A percentile compares a stretch with the other conserved stretches of the same genome.
Evolutionary conservation across 2,113 vertebrate species (phyloP).

Genomic region (Paracanthobrama guichenoti): DNA sequence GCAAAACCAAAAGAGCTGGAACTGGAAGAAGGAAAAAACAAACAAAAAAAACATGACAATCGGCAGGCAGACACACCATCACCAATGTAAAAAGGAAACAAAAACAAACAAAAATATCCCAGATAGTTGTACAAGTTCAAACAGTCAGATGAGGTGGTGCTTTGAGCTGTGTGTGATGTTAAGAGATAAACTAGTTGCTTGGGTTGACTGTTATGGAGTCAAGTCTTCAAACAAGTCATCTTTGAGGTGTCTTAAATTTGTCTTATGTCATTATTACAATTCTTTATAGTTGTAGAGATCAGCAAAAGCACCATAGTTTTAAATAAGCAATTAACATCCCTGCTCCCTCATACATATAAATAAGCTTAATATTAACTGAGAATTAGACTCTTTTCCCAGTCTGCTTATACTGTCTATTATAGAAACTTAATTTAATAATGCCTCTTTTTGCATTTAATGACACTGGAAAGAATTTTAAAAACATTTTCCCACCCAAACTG

Average conservation of each 20-base stretch:
- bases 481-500: background rate
- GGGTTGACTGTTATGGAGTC: too few species aligned
- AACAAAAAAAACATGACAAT: slow-evolving; percentile 65
- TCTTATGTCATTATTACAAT: slow-evolving; percentile 7
- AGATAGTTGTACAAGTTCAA: background rate
- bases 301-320: slow-evolving; percentile 16
- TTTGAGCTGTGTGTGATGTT: background rate
- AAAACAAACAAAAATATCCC: background rate
- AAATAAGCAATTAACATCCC: background rate
- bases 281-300: slow-evolving; percentile 8
- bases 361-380: slow-evolving; percentile 2
- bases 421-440: slow-evolving; percentile 33
- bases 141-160: background rate
- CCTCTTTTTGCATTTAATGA: slow-evolving; percentile 13
- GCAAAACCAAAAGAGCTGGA: slow-evolving; percentile 40
- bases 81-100: slow-evolving; percentile 65
- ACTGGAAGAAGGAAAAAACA: background rate
- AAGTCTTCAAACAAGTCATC: too few species aligned
- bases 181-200: background rate
- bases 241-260: background rate
- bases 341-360: slow-evolving; percentile 3
- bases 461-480: slow-evolving; percentile 1
- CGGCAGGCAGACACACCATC: slow-evolving; percentile 80
- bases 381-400: background rate
- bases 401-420: background rate